These are phyloP conservation scores for Pseudomyrmex dendroicus DNA, from an alignment of 1,140 invertebrate species.

Conservation along the genomic window DNA sequence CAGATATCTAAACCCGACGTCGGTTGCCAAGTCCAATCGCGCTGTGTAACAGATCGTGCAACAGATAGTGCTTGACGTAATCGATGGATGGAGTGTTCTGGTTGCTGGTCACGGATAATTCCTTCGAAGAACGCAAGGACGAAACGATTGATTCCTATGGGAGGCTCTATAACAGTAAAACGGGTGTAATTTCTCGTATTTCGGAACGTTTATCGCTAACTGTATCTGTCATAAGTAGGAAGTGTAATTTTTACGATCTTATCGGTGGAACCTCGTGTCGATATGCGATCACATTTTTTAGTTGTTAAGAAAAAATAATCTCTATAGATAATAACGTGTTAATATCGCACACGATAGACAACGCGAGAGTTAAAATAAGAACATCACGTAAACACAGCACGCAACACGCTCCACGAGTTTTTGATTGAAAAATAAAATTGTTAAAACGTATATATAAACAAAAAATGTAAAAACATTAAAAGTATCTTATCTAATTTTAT, in stretches of 20 bases:
- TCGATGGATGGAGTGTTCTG: slow-evolving; percentile 18
- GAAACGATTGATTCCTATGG: slow-evolving; percentile 2
- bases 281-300: slow-evolving; percentile 26
- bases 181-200: background rate
- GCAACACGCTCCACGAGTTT: background rate
- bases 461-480: background rate
- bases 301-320: background rate
- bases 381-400: background rate
- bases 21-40: slow-evolving; percentile 29
- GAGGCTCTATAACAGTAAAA: background rate
- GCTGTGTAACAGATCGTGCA: background rate
- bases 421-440: background rate
- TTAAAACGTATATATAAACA: background rate
- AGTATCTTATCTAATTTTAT: too few species aligned
- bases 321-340: background rate
- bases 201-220: background rate
- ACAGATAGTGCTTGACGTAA: slow-evolving; percentile 34
- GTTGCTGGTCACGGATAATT: slow-evolving; percentile 33
- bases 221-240: slow-evolving; percentile 37
- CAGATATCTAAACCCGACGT: slow-evolving; percentile 29
- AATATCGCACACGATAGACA: background rate
- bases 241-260: slow-evolving; percentile 38
- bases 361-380: background rate
- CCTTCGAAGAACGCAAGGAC: slow-evolving; percentile 12
- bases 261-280: background rate